Base-by-base conservation (phyloP, 2,797 vertebrate genomes). In the Geotrypetes seraphini region DNA sequence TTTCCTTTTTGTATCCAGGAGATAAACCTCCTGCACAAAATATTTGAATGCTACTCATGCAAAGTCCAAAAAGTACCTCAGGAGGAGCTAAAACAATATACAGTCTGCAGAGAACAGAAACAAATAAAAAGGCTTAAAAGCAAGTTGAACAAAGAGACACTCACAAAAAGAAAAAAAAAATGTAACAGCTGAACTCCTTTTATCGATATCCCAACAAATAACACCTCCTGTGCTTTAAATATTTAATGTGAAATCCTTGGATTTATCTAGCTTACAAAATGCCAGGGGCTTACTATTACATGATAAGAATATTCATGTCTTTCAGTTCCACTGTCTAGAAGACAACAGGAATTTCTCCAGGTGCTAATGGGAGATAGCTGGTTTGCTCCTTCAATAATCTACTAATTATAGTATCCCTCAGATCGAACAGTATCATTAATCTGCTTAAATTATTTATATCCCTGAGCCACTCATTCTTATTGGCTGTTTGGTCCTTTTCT, bases 231-330 rank as follows among this genome's bases (percentile, higher is more conserved):
- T 71, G 79, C 71, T 84, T 89, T 89, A 85, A 90, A 89, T 92
- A 89, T 89, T 91, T 84, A 81, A 88, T 84, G 64, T 53, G 47
- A 87, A 81, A 67, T 71, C 65, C 65, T 60, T 60, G 83, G 84
- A 85, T 86, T 89, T 90, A 86, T 88, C 87, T 73, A 84, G 80
- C 54, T 89, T 87, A 85, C 73, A 86, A 85, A 89, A 76, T 75
- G 71, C 71, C 73, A 73, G 45, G 47, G 69, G 72, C 81, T 87
- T 87, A 88, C 89, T 90, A 86, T 89, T 79, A 75, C 69, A 82
- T 84, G 81, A 81, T 75, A 79, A 73, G 71, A 86, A 86, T 85
- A 80, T 86, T 86, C 83, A 65, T 86, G 87, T 84, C 45, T 23
- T 65, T 73, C 44, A 38, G 67, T 73, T 78, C 63, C 69, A 79